These are phyloP conservation scores for Drosophila rubida DNA, from an alignment of 2,888 invertebrate genomes.

Conservation along the genomic window DNA sequence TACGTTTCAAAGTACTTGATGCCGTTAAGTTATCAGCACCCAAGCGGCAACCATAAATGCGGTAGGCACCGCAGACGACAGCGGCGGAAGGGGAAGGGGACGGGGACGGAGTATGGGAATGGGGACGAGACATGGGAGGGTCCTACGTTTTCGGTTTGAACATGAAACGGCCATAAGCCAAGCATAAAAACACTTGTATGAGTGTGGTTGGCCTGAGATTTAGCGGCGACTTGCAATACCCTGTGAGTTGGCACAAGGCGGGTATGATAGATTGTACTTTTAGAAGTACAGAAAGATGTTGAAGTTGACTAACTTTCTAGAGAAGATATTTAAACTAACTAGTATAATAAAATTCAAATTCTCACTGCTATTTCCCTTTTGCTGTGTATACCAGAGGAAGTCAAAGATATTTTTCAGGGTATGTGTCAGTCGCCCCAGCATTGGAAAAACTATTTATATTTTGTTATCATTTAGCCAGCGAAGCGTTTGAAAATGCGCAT, in stretches of 20 bases:
- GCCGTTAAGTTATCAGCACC: slow-evolving; percentile 62
- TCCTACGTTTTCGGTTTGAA: slow-evolving; percentile 41
- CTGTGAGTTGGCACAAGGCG: neutral
- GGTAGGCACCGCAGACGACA: slow-evolving; percentile 36
- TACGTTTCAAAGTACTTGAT: slow-evolving; percentile 53
- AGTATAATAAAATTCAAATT: too few species aligned
- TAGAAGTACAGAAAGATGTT: too few species aligned
- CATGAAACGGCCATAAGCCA: slow-evolving; percentile 61
- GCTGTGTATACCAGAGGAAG: too few species aligned
- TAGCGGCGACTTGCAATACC: slow-evolving; percentile 11
- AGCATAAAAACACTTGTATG: slow-evolving; percentile 55
- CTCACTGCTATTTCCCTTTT: too few species aligned
- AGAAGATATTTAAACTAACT: too few species aligned
- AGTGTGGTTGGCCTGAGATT: slow-evolving; percentile 32
- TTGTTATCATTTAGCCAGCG: slow-evolving; percentile 52
- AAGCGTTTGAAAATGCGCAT: slow-evolving; percentile 60
- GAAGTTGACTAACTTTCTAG: too few species aligned
- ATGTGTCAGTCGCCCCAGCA: neutral
- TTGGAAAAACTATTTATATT: neutral
- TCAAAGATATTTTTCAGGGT: too few species aligned
- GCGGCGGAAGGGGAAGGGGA: neutral
- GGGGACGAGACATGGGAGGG: neutral
- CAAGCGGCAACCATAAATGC: slow-evolving; percentile 60
- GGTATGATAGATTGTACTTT: neutral
- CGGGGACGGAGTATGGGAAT: neutral